phyloP scores from a whole-genome alignment of 2,797 vertebrate species.

The Xerus rutilus region DNA sequence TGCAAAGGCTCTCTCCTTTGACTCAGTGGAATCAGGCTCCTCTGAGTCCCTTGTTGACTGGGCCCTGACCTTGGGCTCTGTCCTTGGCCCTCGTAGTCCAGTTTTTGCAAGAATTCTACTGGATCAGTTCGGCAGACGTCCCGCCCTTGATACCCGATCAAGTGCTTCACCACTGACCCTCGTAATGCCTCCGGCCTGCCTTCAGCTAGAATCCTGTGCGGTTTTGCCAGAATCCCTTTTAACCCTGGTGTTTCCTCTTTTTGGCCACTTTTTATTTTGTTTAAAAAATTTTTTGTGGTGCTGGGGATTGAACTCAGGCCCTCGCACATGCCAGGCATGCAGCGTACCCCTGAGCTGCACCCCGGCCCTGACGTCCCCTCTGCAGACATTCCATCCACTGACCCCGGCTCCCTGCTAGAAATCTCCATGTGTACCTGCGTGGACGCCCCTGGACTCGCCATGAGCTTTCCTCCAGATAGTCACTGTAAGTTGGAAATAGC shows the following conservation, averaged over 20 bases:
- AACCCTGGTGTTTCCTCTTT: too few relatives aligned
- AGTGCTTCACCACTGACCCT: background rate
- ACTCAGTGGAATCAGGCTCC: background rate
- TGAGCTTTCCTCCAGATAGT: background rate
- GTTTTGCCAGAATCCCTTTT: background rate
- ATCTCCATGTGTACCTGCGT: background rate
- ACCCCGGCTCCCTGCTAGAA: background rate
- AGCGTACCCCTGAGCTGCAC: too few relatives aligned
- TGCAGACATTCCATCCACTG: background rate
- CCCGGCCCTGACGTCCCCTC: background rate
- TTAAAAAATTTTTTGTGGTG: too few relatives aligned
- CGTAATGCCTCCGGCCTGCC: too few relatives aligned
- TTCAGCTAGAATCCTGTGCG: fast-evolving
- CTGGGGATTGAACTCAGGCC: too few relatives aligned
- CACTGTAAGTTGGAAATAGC: background rate
- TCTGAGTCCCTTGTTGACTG: background rate
- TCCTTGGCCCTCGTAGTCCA: background rate
- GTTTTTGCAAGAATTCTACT: background rate
- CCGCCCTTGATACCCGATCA: background rate
- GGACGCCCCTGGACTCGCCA: background rate
- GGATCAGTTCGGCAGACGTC: background rate
- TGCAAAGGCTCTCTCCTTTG: background rate
- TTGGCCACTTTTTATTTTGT: too few relatives aligned
- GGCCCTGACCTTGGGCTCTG: background rate
- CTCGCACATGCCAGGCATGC: too few relatives aligned